phyloP scores from a whole-genome alignment of 2,797 vertebrate species.

The Telmatherina bonti region DNA sequence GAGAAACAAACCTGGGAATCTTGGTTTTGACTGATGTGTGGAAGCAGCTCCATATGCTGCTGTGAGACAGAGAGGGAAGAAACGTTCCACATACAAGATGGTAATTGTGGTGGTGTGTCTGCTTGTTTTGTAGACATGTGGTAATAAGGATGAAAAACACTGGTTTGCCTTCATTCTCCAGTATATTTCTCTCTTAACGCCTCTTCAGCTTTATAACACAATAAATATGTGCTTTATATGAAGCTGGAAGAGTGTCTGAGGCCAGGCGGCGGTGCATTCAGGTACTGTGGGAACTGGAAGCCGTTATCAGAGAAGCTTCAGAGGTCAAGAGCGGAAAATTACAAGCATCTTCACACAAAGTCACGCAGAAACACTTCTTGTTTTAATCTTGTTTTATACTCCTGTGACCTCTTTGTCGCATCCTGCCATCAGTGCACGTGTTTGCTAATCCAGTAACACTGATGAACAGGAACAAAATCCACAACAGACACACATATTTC shows the following conservation, averaged over 20 bases:
- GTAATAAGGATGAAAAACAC: background rate
- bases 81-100: background rate
- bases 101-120: slow-evolving; percentile 3
- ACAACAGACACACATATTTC: background rate
- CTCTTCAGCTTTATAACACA: background rate
- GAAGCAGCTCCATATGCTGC: background rate
- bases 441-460: slow-evolving; percentile 26
- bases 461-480: slow-evolving; percentile 21
- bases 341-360: slow-evolving; percentile 1
- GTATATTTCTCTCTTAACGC: background rate
- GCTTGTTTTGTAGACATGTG: background rate
- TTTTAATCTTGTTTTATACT: background rate
- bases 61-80: no score
- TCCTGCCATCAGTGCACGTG: slow-evolving; percentile 5
- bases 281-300: background rate
- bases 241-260: background rate
- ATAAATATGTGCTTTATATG: background rate
- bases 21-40: background rate
- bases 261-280: slow-evolving; percentile 9
- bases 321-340: slow-evolving; percentile 3
- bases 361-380: background rate
- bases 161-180: background rate
- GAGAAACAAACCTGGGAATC: background rate
- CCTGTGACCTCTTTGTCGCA: slow-evolving; percentile 11
- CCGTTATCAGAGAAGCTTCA: background rate